phyloP scores from a whole-genome alignment of 2,113 vertebrate genomes.

The Dascyllus trimaculatus region DNA sequence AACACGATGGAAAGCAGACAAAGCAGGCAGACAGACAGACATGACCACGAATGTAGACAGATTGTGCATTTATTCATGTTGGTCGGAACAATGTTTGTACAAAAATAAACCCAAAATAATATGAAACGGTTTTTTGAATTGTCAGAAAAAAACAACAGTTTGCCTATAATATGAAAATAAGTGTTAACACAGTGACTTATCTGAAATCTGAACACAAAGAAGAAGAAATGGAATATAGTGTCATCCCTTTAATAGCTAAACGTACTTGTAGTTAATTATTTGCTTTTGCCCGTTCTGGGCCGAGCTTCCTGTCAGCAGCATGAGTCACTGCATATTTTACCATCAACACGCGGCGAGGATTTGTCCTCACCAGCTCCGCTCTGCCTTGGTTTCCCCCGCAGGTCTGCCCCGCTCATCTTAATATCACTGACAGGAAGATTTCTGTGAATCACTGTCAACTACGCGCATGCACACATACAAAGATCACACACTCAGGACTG shows the following conservation, averaged over 20 bases:
- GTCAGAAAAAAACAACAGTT: neutral
- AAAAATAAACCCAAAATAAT: conserved; percentile 58
- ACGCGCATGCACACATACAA: neutral
- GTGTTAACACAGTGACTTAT: neutral
- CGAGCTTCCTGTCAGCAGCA: neutral
- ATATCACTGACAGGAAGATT: neutral
- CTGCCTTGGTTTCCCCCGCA: no score
- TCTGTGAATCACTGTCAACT: conserved; percentile 11
- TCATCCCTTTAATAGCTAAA: conserved; percentile 14
- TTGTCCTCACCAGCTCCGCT: no score
- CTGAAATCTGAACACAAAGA: conserved; percentile 24
- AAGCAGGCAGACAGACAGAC: conserved; percentile 10
- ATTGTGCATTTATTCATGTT: conserved; percentile 59
- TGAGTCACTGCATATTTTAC: neutral
- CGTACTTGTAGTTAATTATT: neutral
- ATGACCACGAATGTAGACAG: conserved; percentile 14
- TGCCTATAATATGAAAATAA: neutral
- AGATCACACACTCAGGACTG: neutral
- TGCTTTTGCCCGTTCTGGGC: neutral
- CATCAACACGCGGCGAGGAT: neutral
- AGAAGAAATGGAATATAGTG: neutral
- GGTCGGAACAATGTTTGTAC: conserved; percentile 40
- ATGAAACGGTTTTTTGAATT: neutral
- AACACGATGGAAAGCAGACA: neutral
- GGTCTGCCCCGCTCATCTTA: neutral